Percentiles rank a stretch among this genome's conserved stretches.
phyloP scores from a whole-genome alignment of 2,113 vertebrate genomes.

The Neotragus pygmaeus region DNA sequence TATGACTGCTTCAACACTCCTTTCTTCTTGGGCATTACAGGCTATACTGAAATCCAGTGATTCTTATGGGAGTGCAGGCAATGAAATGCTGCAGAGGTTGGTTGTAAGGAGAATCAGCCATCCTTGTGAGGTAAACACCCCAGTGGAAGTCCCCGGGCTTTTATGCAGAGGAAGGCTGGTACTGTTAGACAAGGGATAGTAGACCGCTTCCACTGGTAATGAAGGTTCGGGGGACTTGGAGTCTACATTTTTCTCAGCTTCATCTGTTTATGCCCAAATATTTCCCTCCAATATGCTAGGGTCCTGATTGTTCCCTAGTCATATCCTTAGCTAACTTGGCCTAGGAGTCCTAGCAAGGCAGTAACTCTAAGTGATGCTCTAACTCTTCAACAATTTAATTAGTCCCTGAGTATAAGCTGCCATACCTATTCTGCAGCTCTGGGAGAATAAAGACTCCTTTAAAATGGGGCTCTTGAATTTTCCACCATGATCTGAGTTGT shows the following conservation, averaged over 20 bases:
- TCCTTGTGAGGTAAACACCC: background rate
- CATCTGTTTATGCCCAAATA: conserved; percentile 24
- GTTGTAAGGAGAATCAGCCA: background rate
- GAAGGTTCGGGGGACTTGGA: background rate
- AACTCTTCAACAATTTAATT: conserved; percentile 24
- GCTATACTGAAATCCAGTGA: background rate
- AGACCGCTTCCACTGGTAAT: background rate
- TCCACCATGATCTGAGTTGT: background rate
- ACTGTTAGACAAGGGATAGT: background rate
- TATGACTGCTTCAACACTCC: background rate
- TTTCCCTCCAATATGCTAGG: background rate
- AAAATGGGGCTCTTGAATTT: background rate
- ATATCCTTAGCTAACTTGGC: background rate
- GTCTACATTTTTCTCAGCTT: background rate
- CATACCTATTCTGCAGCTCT: background rate
- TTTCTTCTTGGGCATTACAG: background rate
- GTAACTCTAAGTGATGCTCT: background rate
- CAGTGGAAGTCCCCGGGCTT: background rate
- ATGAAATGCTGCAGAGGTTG: background rate
- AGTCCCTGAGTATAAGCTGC: conserved; percentile 4
- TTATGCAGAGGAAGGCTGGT: background rate
- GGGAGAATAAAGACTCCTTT: conserved; percentile 8
- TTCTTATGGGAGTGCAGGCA: background rate
- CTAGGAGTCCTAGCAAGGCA: background rate
- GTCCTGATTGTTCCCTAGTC: conserved; percentile 16